Evolutionary conservation across 1,140 invertebrate genomes (phyloP).

Genomic region (Pemphigus obesinymphae): DNA sequence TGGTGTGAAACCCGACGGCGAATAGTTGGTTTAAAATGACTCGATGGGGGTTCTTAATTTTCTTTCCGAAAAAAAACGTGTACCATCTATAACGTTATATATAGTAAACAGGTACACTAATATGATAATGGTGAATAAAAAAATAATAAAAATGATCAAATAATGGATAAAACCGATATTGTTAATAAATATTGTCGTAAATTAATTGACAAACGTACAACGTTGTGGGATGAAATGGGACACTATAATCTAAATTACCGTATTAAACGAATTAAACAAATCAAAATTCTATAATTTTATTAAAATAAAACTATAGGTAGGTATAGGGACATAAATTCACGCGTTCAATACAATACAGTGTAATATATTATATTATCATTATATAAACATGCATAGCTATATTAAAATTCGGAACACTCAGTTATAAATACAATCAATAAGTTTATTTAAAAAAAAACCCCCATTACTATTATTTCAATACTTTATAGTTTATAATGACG

Average conservation of each 20-base stretch:
- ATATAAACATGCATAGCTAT: too few species aligned
- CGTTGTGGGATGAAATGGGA: not conserved
- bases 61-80: not conserved
- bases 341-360: not conserved
- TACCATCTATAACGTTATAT: not conserved
- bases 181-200: not conserved
- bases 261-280: not conserved
- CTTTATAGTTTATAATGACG: not conserved
- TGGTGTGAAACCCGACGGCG: slow-evolving; percentile 23
- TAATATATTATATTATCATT: too few species aligned
- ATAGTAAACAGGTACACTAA: not conserved
- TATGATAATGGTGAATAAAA: not conserved
- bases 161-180: not conserved
- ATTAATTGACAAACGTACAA: not conserved
- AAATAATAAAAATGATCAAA: not conserved
- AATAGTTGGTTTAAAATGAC: not conserved
- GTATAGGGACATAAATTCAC: not conserved
- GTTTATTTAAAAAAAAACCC: too few species aligned
- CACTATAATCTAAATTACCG: not conserved
- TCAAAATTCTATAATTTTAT: not conserved
- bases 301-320: not conserved
- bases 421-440: too few species aligned
- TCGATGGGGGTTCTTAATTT: slow-evolving; percentile 16
- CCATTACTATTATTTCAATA: too few species aligned
- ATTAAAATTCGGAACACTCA: too few species aligned